phyloP scores from a whole-genome alignment of 2,113 vertebrate genomes.

The Lamprotornis superbus region DNA sequence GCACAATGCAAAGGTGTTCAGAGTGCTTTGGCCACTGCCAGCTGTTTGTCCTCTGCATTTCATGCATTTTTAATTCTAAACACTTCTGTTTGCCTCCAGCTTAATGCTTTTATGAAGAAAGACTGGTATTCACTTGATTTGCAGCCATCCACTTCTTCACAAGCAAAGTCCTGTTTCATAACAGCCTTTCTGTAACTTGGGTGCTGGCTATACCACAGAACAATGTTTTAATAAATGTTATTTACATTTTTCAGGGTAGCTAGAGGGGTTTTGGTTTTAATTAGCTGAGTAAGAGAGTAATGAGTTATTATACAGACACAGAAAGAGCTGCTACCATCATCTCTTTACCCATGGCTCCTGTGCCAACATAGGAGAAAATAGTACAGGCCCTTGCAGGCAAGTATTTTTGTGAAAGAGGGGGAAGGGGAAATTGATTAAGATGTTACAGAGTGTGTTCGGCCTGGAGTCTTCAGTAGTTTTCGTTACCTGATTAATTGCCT shows the following conservation, averaged over 20 bases:
- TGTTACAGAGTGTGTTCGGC: background rate
- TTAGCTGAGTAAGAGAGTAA: slow-evolving; percentile 25
- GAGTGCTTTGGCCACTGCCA: background rate
- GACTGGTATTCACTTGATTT: background rate
- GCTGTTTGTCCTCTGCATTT: background rate
- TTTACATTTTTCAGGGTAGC: slow-evolving; percentile 46
- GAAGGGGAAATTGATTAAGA: background rate
- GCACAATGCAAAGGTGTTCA: background rate
- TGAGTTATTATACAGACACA: background rate
- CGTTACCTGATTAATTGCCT: background rate
- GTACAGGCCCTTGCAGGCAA: background rate
- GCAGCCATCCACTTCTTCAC: background rate
- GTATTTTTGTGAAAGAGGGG: background rate
- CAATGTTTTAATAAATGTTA: slow-evolving; percentile 35
- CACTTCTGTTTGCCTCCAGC: background rate
- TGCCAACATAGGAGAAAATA: background rate
- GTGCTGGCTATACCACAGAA: slow-evolving; percentile 22
- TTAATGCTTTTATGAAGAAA: background rate
- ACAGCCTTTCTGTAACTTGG: background rate
- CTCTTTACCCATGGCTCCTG: background rate
- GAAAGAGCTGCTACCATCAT: background rate
- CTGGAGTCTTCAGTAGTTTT: background rate
- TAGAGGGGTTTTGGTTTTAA: slow-evolving; percentile 46
- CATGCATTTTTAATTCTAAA: background rate
- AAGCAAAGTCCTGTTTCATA: slow-evolving; percentile 11